Percentiles rank a stretch among this genome's conserved stretches.
Evolutionary conservation across 2,888 invertebrate genomes (phyloP).

Genomic region (Polydesmus complanatus): DNA sequence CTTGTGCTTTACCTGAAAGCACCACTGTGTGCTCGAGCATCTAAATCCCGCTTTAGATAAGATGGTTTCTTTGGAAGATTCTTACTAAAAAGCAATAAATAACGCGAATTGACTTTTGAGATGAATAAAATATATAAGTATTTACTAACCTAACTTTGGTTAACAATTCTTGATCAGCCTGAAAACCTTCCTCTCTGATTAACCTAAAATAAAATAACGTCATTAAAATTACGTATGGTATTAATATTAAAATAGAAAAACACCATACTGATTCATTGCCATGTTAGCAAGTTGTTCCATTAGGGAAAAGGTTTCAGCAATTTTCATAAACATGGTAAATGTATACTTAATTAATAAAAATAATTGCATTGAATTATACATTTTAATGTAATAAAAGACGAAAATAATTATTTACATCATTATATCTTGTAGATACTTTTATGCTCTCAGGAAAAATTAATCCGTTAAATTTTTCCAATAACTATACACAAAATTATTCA

Average conservation of each 20-base stretch:
- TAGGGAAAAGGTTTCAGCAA: constrained; percentile 73
- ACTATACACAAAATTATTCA: constrained; percentile 18
- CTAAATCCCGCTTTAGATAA: constrained; percentile 83
- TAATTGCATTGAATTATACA: constrained; percentile 17
- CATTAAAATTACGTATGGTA: background rate
- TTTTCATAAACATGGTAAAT: constrained; percentile 81
- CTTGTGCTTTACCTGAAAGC: constrained; percentile 45
- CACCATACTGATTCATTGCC: constrained; percentile 63
- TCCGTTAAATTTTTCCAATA: constrained; percentile 33
- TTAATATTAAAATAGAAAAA: constrained; percentile 3
- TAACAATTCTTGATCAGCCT: constrained; percentile 71
- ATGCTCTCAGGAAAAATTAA: constrained; percentile 69
- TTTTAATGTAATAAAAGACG: background rate
- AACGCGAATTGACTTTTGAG: too few relatives aligned
- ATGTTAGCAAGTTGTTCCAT: constrained; percentile 93
- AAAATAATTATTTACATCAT: constrained; percentile 35
- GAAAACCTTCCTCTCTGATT: constrained; percentile 82
- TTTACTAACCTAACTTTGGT: constrained; percentile 53
- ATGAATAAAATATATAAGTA: constrained; percentile 18
- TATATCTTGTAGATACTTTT: constrained; percentile 68
- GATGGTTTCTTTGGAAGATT: constrained; percentile 81
- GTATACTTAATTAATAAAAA: constrained; percentile 51
- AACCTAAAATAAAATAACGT: constrained; percentile 44
- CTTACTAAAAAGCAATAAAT: constrained; percentile 52
- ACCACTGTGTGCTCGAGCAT: constrained; percentile 86